Percentiles rank a stretch among this genome's conserved stretches.
Conservation (phyloP, 2,888 invertebrate genomes). For the Trissonchulus latispiculum region DNA sequence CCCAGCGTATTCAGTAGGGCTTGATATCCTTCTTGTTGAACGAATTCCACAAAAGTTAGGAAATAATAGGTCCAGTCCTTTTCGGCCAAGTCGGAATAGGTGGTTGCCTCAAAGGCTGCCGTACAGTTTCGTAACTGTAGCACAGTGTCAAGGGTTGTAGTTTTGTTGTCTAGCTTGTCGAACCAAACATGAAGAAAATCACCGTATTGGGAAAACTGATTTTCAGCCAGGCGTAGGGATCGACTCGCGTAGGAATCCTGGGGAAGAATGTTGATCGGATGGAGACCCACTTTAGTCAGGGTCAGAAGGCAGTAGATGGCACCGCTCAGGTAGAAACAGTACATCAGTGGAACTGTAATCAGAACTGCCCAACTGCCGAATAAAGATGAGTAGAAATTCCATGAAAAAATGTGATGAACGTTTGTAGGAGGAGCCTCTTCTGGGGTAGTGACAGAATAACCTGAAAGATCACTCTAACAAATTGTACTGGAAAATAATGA, state of each 20-base stretch:
- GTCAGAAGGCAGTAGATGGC: not conserved
- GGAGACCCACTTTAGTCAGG: not conserved
- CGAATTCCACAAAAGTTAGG: not conserved
- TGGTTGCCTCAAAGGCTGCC: not conserved
- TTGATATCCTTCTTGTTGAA: not conserved
- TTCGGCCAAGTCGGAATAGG: not conserved
- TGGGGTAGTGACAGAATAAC: too few species aligned
- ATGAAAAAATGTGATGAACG: too few species aligned
- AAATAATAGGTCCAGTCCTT: not conserved
- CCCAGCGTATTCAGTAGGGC: not conserved
- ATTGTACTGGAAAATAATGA: too few species aligned
- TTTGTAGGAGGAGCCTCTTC: too few species aligned
- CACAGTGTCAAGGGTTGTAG: not conserved
- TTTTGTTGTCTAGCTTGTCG: not conserved
- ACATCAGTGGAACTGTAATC: too few species aligned
- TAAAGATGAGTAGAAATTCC: too few species aligned
- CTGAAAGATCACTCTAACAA: too few species aligned
- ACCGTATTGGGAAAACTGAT: not conserved
- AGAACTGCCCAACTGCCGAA: too few species aligned
- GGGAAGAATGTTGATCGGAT: constrained; percentile 1
- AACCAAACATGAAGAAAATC: not conserved
- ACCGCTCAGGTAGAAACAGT: not conserved
- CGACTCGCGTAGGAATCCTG: not conserved
- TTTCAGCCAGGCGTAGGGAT: not conserved
- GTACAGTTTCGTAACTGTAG: not conserved